Evolutionary conservation across 2,888 invertebrate genomes (phyloP), one percentile per base, ranked within the genome.

Genomic region (Margaritifera margaritifera): DNA sequence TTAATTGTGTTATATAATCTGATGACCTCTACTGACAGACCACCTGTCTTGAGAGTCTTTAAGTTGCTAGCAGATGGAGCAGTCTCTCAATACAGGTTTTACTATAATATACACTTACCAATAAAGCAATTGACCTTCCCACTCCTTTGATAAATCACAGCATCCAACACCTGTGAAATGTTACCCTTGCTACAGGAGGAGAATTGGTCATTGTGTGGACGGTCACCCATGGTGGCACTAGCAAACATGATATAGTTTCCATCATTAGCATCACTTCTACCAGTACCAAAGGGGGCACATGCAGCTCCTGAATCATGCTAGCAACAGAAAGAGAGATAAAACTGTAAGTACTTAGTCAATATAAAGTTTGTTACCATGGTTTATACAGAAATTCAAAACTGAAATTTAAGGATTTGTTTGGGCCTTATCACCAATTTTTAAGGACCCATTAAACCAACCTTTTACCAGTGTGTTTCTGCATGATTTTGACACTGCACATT

Each of bases 221-320:
- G 93, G 91, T 99, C 98, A 64, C 99, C 99, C 75, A 97, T 97
- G 0, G 99, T 99, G 15, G 99, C 99, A 63, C 98, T 98, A 22
- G 98, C 97, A 91, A 98, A 99, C 99, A 99, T 99, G 86, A 99
- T 99, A 91, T 93, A 99, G 92, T 99, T 99, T 69, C 99, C 99
- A 15, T 97, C 96, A 70, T 97, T 97, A 1, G 98, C 73, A 96
- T 71, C 96, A 93, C 89, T 96, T 96, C 73, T 63, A 4, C 54
- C 55, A 2, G 80, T 82, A 27, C 83, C 81, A 70, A 75, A 84
- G 18, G 86, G 86, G 8, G 84, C 84, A 72, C 86, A 88, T 27
- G 67, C 56, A 6, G 65, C 72, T 20, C 86, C 84, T 52, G 94
- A 96, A 91, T 98, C 98, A 90, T 98, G 98, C 96, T 97, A 90